phyloP scores from a whole-genome alignment of 2,113 vertebrate genomes.

The Cynocephalus volans region DNA sequence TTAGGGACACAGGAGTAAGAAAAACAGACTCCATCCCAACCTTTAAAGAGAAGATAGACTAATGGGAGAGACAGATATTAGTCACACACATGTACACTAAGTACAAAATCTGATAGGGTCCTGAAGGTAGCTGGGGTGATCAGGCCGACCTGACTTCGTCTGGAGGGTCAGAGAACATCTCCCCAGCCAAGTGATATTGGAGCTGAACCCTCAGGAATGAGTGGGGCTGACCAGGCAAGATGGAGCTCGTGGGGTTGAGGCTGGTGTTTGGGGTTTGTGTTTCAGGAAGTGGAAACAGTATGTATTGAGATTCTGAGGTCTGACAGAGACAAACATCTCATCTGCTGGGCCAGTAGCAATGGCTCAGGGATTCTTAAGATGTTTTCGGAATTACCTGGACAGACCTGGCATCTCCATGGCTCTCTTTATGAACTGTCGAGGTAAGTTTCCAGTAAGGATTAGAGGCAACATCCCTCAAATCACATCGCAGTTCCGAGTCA shows the following conservation, averaged over 20 bases:
- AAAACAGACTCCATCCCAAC: neutral
- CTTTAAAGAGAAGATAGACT: neutral
- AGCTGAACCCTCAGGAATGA: neutral
- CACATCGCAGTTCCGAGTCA: accelerated
- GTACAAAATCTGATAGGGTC: neutral
- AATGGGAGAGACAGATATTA: neutral
- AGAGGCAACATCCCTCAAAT: neutral
- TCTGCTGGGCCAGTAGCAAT: neutral
- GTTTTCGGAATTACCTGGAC: neutral
- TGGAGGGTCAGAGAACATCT: neutral
- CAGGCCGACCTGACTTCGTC: neutral
- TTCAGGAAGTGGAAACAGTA: neutral
- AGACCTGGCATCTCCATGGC: too few species aligned
- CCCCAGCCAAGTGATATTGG: neutral
- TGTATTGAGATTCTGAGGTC: neutral
- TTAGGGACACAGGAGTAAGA: neutral
- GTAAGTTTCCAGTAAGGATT: neutral
- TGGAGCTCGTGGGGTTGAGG: neutral
- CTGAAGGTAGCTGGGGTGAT: neutral
- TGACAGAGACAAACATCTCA: neutral
- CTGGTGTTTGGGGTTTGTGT: neutral
- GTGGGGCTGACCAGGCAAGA: neutral
- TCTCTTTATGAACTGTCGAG: neutral
- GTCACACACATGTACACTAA: too few species aligned
- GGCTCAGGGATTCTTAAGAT: neutral